Conservation (phyloP, 53 echinoderm and acorn worm species). For the Actinopyga echinites region DNA sequence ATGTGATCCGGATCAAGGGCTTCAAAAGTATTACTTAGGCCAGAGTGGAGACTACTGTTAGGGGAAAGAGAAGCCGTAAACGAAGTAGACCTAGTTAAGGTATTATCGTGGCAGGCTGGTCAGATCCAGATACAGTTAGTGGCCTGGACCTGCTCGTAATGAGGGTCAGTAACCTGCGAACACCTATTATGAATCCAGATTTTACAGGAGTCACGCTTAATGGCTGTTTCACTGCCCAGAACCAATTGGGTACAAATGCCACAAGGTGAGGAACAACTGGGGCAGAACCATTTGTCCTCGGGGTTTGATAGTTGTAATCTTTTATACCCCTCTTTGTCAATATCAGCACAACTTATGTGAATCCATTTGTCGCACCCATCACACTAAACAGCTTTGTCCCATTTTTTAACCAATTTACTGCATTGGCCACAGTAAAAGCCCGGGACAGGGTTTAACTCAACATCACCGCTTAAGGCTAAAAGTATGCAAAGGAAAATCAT, state of each 20-base stretch:
- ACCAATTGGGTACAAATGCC: background rate
- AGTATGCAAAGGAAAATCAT: background rate
- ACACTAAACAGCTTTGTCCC: constrained; percentile 6
- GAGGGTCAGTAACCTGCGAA: too few species aligned
- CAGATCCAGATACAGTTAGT: too few species aligned
- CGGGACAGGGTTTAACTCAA: background rate
- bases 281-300: constrained; percentile 8
- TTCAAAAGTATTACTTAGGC: too few species aligned
- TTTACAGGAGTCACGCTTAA: background rate
- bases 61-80: too few species aligned
- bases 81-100: too few species aligned
- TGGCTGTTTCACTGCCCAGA: background rate
- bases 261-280: constrained; percentile 10
- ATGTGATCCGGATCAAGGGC: too few species aligned
- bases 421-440: background rate
- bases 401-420: constrained; percentile 1
- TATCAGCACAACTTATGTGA: constrained; percentile 6
- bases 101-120: too few species aligned
- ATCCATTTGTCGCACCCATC: background rate
- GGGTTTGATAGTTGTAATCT: constrained; percentile 6
- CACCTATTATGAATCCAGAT: background rate
- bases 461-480: constrained; percentile 1
- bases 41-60: too few species aligned
- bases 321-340: constrained; percentile 8
- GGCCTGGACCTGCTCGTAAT: too few species aligned